Percentiles rank a stretch among this genome's conserved stretches.
Evolutionary conservation across 2,797 vertebrate species (phyloP).

Genomic region (Distichodus sexfasciatus): DNA sequence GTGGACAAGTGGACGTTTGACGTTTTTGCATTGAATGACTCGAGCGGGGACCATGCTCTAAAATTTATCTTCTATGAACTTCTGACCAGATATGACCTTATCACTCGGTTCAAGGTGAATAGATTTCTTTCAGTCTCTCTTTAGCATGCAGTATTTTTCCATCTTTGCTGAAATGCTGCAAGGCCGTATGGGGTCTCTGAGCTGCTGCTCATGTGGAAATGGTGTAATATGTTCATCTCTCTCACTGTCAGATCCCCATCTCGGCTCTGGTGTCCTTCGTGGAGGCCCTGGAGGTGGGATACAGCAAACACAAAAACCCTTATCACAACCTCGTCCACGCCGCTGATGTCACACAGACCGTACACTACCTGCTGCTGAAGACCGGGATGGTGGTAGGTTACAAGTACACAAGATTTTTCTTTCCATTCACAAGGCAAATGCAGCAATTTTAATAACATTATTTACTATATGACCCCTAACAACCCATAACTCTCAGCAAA

Average conservation of each 20-base stretch:
- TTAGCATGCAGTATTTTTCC: not conserved
- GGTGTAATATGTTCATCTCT: slow-evolving; percentile 30
- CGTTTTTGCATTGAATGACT: slow-evolving; percentile 93
- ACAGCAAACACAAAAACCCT: slow-evolving; percentile 97
- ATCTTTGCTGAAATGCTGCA: not conserved
- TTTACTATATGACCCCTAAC: too few relatives aligned
- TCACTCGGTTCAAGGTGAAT: slow-evolving; percentile 94
- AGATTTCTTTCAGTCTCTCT: not conserved
- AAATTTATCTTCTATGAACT: slow-evolving; percentile 99
- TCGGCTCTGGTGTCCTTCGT: slow-evolving; percentile 96
- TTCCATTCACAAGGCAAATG: too few relatives aligned
- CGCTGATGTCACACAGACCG: slow-evolving; percentile 94
- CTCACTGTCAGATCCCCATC: slow-evolving; percentile 86
- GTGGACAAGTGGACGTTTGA: slow-evolving; percentile 97
- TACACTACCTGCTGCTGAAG: slow-evolving; percentile 94
- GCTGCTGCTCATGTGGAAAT: not conserved
- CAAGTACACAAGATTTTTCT: not conserved
- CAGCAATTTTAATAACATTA: too few relatives aligned
- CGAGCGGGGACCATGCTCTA: slow-evolving; percentile 92
- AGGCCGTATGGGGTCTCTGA: not conserved
- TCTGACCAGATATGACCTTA: slow-evolving; percentile 96
- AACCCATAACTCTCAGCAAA: too few relatives aligned
- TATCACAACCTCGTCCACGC: slow-evolving; percentile 97
- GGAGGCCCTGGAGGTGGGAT: slow-evolving; percentile 94
- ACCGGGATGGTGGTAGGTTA: slow-evolving; percentile 89